Evolutionary conservation across 2,797 vertebrate genomes (phyloP), one percentile per base, ranked within the genome.

Genomic region (Acipenser transmontanus): DNA sequence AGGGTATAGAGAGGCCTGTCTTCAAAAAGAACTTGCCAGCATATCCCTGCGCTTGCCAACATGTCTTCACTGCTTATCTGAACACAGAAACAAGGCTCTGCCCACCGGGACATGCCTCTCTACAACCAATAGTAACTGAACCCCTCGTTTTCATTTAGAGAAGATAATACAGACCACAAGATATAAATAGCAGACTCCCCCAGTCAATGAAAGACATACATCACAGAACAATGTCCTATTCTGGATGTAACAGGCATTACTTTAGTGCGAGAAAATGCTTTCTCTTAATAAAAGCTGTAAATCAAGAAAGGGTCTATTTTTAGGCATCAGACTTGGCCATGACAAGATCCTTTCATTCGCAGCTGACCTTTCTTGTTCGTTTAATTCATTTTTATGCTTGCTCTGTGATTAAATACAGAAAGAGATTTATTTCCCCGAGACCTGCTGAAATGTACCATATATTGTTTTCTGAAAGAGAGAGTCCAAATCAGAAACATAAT

Each of bases 331-430:
- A 73, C 75, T 83, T 80, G 81, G 79, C 81, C 72, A 76, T 72
- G 68, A 70, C 67, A 70, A 64, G 79, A 73, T 76, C 69, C 80
- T 85, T 83, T 86, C 81, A 59, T 78, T 86, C 84, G 80, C 71
- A 70, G 74, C 76, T 81, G 83, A 83, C 80, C 84, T 82, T 84
- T 87, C 83, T 86, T 34, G 83, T 82, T 85, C 78, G 79, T 78
- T 84, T 81, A 82, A 75, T 83, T 87, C 78, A 79, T 86, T 85
- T 84, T 85, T 73, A 80, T 80, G 77, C 73, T 80, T 77, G 80
- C 77, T 79, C 64, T 79, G 67, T 86, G 81, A 84, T 85, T 87
- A 82, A 85, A 87, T 85, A 77, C 84, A 82, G 80, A 79, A 75
- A 81, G 73, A 75, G 76, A 84, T 83, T 80, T 84, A 81, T 83